phyloP scores from a whole-genome alignment of 2,888 invertebrate species.

The Platynereis dumerilii region DNA sequence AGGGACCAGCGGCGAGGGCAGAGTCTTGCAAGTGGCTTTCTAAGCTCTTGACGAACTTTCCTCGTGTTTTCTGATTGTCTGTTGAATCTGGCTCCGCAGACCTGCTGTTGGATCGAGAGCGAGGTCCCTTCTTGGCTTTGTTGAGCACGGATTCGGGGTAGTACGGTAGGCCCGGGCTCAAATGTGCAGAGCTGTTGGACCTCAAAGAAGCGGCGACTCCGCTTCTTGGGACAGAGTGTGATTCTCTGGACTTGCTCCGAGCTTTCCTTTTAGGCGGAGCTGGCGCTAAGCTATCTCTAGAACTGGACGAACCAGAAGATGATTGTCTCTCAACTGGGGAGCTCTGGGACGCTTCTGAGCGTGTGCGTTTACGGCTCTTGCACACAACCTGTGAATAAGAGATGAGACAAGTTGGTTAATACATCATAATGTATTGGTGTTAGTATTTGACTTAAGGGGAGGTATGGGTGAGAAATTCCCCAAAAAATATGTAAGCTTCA shows the following conservation, averaged over 20 bases:
- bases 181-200: conserved; percentile 27
- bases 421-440: no score
- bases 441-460: no score
- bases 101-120: conserved; percentile 15
- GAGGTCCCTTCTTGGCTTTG: conserved; percentile 13
- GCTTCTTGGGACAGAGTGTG: conserved; percentile 11
- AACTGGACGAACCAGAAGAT: conserved; percentile 11
- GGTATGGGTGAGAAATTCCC: no score
- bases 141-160: conserved; percentile 2
- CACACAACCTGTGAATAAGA: background rate
- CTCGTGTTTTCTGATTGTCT: background rate
- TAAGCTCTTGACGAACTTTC: background rate
- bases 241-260: conserved; percentile 11
- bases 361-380: background rate
- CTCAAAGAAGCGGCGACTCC: conserved; percentile 25
- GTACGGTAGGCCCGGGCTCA: conserved; percentile 29
- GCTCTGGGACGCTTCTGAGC: background rate
- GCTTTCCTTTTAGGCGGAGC: conserved; percentile 7
- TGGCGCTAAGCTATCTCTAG: conserved; percentile 8
- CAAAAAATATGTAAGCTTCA: no score
- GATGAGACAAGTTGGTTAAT: no score
- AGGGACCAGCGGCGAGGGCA: no score
- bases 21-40: no score
- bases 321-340: background rate
- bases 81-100: conserved; percentile 13